Evolutionary conservation across 2,797 vertebrate genomes (phyloP).

Genomic region (Erethizon dorsatum): DNA sequence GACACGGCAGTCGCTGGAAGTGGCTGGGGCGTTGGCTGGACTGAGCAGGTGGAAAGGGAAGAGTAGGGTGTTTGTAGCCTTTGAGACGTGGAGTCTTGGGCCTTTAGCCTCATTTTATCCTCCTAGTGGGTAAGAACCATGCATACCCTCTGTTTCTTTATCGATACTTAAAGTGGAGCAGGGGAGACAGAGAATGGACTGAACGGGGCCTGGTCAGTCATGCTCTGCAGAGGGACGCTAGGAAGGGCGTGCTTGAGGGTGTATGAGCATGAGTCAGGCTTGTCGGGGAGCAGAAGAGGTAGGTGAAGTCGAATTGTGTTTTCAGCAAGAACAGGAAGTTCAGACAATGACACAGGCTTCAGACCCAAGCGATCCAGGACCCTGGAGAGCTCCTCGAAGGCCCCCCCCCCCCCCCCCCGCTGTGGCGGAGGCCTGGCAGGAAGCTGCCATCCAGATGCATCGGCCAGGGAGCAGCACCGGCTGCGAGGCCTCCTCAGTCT

Average conservation of each 20-base stretch:
- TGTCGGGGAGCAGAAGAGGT: not conserved
- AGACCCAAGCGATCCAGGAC: conserved; percentile 63
- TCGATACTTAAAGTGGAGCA: not conserved
- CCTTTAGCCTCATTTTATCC: not conserved
- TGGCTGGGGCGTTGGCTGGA: not conserved
- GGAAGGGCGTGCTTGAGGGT: not conserved
- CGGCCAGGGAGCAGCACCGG: not conserved
- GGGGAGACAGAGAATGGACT: not conserved
- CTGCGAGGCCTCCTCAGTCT: fast-evolving
- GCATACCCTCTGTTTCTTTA: not conserved
- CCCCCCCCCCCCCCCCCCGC: too few species aligned
- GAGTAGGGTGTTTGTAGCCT: not conserved
- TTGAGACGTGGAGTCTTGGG: not conserved
- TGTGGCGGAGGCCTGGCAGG: fast-evolving
- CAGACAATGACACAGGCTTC: not conserved
- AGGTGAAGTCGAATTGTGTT: not conserved
- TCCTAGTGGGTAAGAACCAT: not conserved
- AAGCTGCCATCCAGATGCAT: fast-evolving
- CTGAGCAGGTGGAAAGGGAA: conserved; percentile 60
- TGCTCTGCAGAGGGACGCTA: not conserved
- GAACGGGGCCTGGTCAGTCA: not conserved
- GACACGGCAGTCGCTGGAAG: not conserved
- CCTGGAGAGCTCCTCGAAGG: conserved; percentile 59
- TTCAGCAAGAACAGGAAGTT: not conserved
- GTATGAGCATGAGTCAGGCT: not conserved